Conservation (phyloP, 1,140 invertebrate species). For the Drosophila hydei region DNA sequence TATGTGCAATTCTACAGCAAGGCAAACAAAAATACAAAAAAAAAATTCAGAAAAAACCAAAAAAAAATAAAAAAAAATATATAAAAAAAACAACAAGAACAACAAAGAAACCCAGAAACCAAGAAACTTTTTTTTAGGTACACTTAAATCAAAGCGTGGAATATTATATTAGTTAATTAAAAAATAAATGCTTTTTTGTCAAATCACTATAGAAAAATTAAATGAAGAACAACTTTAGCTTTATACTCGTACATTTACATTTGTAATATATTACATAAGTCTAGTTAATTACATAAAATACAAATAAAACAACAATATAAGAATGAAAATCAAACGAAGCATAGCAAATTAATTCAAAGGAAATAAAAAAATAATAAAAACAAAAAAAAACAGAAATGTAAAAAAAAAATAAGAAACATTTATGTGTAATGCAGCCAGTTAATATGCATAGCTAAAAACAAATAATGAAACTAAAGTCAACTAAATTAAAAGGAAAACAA, state of each 20-base stretch:
- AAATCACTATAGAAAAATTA: conserved; percentile 63
- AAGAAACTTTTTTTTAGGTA: conserved; percentile 71
- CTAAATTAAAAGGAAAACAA: conserved; percentile 42
- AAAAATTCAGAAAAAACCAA: conserved; percentile 24
- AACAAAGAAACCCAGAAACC: conserved; percentile 36
- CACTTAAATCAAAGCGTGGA: conserved; percentile 80
- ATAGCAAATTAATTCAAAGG: conserved; percentile 73
- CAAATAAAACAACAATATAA: conserved; percentile 58
- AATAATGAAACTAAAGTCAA: not conserved
- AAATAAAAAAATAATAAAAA: conserved; percentile 53
- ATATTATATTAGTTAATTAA: conserved; percentile 75
- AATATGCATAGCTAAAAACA: conserved; percentile 69
- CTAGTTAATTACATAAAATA: conserved; percentile 76
- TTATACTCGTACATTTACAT: conserved; percentile 83
- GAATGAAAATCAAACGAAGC: conserved; percentile 72
- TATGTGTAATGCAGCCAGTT: conserved; percentile 77
- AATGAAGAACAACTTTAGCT: conserved; percentile 83
- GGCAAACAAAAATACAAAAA: conserved; percentile 14
- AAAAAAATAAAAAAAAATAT: conserved; percentile 24
- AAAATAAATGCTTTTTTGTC: conserved; percentile 80
- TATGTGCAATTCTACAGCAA: not conserved
- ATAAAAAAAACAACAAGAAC: conserved; percentile 21
- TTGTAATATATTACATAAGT: conserved; percentile 84
- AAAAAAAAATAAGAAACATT: conserved; percentile 58
- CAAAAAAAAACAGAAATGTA: conserved; percentile 43